These are phyloP conservation scores for Parazoanthus darwini DNA, from an alignment of 92 coral and sea anemone species.

Conservation along the genomic window DNA sequence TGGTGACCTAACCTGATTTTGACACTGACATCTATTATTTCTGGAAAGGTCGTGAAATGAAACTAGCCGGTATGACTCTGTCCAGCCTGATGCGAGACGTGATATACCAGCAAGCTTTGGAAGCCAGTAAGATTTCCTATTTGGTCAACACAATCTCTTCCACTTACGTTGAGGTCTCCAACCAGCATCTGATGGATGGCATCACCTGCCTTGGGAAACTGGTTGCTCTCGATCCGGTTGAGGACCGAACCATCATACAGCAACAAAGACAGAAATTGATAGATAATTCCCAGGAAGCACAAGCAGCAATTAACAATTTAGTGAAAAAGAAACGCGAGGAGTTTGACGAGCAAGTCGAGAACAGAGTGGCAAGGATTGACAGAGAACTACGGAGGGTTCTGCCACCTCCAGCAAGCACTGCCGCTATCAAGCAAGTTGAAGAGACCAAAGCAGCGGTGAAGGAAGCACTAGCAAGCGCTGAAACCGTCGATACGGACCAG, in stretches of 20 bases:
- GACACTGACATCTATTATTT: too few species aligned
- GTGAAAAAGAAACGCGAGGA: slow-evolving; percentile 45
- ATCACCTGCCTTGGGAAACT: slow-evolving; percentile 59
- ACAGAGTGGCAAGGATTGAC: slow-evolving; percentile 56
- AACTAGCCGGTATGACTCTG: slow-evolving; percentile 11
- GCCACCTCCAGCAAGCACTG: slow-evolving; percentile 37
- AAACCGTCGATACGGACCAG: not conserved
- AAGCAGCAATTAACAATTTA: slow-evolving; percentile 36
- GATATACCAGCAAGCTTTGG: slow-evolving; percentile 56
- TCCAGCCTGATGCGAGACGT: slow-evolving; percentile 56
- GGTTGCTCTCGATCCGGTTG: slow-evolving; percentile 53
- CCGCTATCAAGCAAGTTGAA: slow-evolving; percentile 18
- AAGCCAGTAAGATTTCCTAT: slow-evolving; percentile 61
- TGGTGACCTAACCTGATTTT: too few species aligned
- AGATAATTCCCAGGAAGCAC: slow-evolving; percentile 46
- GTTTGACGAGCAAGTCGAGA: slow-evolving; percentile 50
- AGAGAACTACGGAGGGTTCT: slow-evolving; percentile 45
- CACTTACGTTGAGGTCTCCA: slow-evolving; percentile 52
- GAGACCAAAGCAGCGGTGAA: slow-evolving; percentile 22
- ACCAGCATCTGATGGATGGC: slow-evolving; percentile 55
- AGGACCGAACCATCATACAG: slow-evolving; percentile 32
- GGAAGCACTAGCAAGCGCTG: not conserved
- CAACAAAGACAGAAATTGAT: slow-evolving; percentile 31
- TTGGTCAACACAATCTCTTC: slow-evolving; percentile 43
- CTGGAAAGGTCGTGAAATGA: not conserved